Conservation (phyloP, 2,113 vertebrate species). For the Neoarius graeffei region DNA sequence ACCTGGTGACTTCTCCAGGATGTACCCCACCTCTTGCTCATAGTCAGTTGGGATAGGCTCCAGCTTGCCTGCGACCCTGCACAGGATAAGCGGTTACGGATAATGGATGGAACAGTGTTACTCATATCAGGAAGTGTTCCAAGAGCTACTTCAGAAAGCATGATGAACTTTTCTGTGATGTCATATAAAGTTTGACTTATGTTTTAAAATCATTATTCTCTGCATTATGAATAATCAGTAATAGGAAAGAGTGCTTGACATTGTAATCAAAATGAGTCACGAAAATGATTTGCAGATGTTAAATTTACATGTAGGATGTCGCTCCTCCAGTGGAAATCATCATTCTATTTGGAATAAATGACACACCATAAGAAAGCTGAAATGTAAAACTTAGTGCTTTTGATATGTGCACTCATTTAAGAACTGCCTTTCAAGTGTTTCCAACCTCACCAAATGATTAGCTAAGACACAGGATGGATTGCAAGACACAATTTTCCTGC, state of each 20-base stretch:
- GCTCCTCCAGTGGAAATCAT: background rate
- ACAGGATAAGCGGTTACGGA: too few species aligned
- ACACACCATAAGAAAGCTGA: background rate
- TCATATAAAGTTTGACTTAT: background rate
- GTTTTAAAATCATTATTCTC: background rate
- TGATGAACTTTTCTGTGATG: background rate
- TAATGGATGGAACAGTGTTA: background rate
- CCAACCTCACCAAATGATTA: background rate
- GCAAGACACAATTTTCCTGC: background rate
- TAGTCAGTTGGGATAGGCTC: too few species aligned
- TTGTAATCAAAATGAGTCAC: background rate
- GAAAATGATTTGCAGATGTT: background rate
- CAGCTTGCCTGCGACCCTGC: too few species aligned
- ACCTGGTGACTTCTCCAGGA: too few species aligned
- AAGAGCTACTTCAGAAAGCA: background rate
- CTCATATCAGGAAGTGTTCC: background rate
- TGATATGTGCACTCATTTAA: background rate
- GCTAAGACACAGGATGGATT: background rate
- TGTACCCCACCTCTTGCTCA: too few species aligned
- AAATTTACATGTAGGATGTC: background rate
- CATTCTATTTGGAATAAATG: background rate
- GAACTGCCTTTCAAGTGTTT: background rate
- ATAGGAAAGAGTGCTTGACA: background rate
- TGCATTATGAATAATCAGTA: background rate
- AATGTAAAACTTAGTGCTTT: background rate